Evolutionary conservation across 2,113 vertebrate genomes (phyloP).

Genomic region (Phrynosoma blainvillii): DNA sequence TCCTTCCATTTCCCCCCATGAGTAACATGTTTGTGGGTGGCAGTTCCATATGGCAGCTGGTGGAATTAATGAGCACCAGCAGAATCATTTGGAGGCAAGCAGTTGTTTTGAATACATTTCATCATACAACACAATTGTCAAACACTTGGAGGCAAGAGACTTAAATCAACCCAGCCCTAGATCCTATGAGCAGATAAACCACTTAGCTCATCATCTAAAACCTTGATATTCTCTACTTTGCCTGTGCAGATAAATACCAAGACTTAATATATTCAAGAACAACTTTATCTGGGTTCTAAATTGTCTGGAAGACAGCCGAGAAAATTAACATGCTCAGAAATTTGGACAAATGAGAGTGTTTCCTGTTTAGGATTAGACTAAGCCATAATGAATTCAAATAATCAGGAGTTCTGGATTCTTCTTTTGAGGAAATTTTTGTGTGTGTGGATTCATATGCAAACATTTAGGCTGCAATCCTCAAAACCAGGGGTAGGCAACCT

Average conservation of each 20-base stretch:
- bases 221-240: constrained; percentile 1
- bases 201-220: constrained; percentile 15
- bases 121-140: constrained; percentile 10
- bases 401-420: not conserved
- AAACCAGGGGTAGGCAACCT: too few relatives aligned
- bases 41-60: constrained; percentile 8
- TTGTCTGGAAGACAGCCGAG: not conserved
- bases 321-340: constrained; percentile 13
- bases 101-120: constrained; percentile 9
- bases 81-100: constrained; percentile 26
- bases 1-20: not conserved
- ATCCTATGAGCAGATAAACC: constrained; percentile 8
- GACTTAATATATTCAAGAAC: not conserved
- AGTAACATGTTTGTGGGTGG: constrained; percentile 22
- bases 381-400: not conserved
- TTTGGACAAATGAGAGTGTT: not conserved
- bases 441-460: not conserved
- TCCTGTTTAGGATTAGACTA: not conserved
- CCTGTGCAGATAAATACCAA: not conserved
- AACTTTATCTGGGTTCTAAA: not conserved
- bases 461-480: not conserved
- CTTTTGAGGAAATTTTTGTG: not conserved
- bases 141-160: constrained; percentile 6
- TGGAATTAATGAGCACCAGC: constrained; percentile 3
- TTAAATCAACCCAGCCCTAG: constrained; percentile 19